A percentile compares a stretch with the other conserved stretches of the same genome.
Evolutionary conservation across 92 coral and sea anemone genomes (phyloP).

Genomic region (Paramuricea clavata): DNA sequence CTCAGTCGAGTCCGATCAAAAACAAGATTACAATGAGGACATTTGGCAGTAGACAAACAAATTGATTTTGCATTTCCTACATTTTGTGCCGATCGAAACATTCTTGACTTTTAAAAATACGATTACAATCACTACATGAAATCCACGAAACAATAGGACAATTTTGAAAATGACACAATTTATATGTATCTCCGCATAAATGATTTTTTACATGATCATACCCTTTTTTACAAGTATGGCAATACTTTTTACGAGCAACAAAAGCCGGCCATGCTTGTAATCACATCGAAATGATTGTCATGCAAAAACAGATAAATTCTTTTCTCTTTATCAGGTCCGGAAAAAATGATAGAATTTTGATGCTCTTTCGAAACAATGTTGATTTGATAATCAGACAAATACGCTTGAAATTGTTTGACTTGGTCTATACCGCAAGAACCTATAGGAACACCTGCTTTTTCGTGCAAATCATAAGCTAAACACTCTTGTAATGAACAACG

Average conservation of each 20-base stretch:
- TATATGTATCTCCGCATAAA: neutral
- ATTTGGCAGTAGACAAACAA: neutral
- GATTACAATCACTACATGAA: neutral
- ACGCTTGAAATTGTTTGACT: too few relatives aligned
- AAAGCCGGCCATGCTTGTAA: conserved; percentile 2
- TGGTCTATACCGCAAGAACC: too few relatives aligned
- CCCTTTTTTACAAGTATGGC: neutral
- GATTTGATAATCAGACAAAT: too few relatives aligned
- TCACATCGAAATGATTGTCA: neutral
- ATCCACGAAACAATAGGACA: neutral
- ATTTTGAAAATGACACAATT: neutral
- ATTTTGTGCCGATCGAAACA: neutral
- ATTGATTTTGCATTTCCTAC: neutral
- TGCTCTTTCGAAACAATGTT: neutral
- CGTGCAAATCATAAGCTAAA: neutral
- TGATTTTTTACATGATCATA: neutral
- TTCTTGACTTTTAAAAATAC: neutral
- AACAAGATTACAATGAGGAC: neutral
- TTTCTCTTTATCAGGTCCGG: neutral
- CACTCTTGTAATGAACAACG: too few relatives aligned
- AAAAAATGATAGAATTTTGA: neutral
- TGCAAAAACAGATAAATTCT: neutral
- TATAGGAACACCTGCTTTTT: neutral
- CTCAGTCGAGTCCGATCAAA: neutral
- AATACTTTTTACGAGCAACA: neutral